Percentiles rank a stretch among this genome's conserved stretches.
phyloP scores from a whole-genome alignment of 2,888 invertebrate species.

The Epirrhoe alternata region DNA sequence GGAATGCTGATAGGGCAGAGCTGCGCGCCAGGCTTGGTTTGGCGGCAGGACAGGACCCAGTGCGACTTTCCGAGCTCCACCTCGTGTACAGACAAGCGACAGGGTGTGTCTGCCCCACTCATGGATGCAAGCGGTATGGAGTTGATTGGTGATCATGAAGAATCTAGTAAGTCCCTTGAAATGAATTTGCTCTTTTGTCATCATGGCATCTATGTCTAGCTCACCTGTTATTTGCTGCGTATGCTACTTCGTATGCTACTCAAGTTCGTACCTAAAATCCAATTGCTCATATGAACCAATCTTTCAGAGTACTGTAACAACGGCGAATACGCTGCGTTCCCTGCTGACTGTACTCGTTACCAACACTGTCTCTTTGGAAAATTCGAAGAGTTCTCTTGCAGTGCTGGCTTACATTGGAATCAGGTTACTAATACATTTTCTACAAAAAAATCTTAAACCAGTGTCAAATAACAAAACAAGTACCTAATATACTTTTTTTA shows the following conservation, averaged over 20 bases:
- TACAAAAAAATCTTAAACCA: neutral
- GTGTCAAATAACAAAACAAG: neutral
- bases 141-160: constrained; percentile 55
- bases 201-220: neutral
- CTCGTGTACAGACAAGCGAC: constrained; percentile 82
- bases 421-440: constrained; percentile 59
- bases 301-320: constrained; percentile 82
- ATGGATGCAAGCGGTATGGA: constrained; percentile 57
- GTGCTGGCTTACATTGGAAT: constrained; percentile 90
- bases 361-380: constrained; percentile 92
- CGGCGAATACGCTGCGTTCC: constrained; percentile 87
- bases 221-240: neutral
- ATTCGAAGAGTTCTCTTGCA: constrained; percentile 89
- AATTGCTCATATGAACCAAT: constrained; percentile 9
- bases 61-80: constrained; percentile 91
- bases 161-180: constrained; percentile 40
- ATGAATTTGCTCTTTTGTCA: neutral
- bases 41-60: constrained; percentile 87
- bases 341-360: constrained; percentile 90
- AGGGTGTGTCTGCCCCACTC: constrained; percentile 57
- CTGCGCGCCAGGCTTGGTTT: constrained; percentile 91
- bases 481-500: neutral
- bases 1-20: constrained; percentile 88
- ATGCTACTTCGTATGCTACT: neutral
- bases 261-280: neutral